Conservation (phyloP, 2,888 invertebrate species). For the Piscicola geometra region DNA sequence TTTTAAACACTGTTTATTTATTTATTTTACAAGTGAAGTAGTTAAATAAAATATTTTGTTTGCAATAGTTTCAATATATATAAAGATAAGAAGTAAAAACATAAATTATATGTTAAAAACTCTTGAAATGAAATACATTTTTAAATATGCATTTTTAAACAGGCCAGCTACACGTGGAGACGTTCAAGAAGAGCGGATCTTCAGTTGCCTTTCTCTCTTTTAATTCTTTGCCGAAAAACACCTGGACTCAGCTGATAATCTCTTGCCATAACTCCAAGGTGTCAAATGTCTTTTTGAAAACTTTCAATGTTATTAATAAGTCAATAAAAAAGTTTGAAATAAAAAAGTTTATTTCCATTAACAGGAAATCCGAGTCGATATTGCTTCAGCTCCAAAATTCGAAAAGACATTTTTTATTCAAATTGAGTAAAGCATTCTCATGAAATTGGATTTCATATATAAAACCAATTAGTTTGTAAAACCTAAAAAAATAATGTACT, state of each 20-base stretch:
- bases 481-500: too few relatives aligned
- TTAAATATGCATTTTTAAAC: too few relatives aligned
- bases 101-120: too few relatives aligned
- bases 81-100: too few relatives aligned
- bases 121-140: slow-evolving; percentile 1
- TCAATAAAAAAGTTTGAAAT: background rate
- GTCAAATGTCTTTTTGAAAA: too few relatives aligned
- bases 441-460: too few relatives aligned
- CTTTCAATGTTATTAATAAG: too few relatives aligned
- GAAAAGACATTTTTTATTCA: background rate
- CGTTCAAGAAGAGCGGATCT: slow-evolving; percentile 40
- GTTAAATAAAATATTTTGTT: too few relatives aligned
- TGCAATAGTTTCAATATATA: too few relatives aligned
- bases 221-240: slow-evolving; percentile 46
- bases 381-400: background rate
- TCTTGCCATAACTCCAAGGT: slow-evolving; percentile 42
- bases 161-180: slow-evolving; percentile 50
- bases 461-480: too few relatives aligned
- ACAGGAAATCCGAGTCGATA: background rate
- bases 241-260: slow-evolving; percentile 49
- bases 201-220: slow-evolving; percentile 43
- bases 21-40: too few relatives aligned
- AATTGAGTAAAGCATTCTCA: too few relatives aligned
- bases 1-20: background rate
- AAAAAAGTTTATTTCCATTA: background rate